phyloP scores from a whole-genome alignment of 2,888 invertebrate species.

The Pandemis cinnamomeana region DNA sequence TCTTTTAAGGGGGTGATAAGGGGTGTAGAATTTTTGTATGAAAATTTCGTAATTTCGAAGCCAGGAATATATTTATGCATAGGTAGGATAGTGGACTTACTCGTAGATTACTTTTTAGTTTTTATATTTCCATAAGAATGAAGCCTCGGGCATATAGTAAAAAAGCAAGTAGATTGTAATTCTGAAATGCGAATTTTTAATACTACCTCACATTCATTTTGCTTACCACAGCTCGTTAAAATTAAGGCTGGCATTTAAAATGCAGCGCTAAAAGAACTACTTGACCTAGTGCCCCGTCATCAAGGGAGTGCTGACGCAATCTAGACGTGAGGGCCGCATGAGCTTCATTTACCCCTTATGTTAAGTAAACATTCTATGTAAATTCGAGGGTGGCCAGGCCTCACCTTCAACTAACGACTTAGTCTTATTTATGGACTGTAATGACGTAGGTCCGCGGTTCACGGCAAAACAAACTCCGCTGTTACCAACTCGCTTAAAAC shows the following conservation, averaged over 20 bases:
- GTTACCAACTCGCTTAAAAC: too few species aligned
- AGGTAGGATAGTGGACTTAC: too few species aligned
- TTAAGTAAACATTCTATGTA: background rate
- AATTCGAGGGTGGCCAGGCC: background rate
- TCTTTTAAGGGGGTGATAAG: too few species aligned
- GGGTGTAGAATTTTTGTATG: too few species aligned
- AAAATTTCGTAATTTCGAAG: too few species aligned
- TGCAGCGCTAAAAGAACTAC: constrained; percentile 11
- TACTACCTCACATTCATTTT: background rate
- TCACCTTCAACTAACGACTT: background rate
- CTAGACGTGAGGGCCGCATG: constrained; percentile 10
- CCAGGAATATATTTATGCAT: too few species aligned
- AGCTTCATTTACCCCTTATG: background rate
- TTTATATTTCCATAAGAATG: too few species aligned
- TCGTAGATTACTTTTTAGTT: too few species aligned
- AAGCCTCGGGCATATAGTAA: too few species aligned
- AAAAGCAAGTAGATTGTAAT: background rate
- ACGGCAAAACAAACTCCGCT: too few species aligned
- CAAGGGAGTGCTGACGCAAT: constrained; percentile 12
- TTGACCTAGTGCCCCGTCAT: constrained; percentile 14
- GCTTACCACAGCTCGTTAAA: constrained; percentile 4
- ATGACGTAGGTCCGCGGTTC: background rate
- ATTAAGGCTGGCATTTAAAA: constrained; percentile 33
- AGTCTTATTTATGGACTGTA: background rate
- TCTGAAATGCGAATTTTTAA: too few species aligned